Evolutionary conservation across 1,140 invertebrate species (phyloP).

Genomic region (Conus ventricosus): DNA sequence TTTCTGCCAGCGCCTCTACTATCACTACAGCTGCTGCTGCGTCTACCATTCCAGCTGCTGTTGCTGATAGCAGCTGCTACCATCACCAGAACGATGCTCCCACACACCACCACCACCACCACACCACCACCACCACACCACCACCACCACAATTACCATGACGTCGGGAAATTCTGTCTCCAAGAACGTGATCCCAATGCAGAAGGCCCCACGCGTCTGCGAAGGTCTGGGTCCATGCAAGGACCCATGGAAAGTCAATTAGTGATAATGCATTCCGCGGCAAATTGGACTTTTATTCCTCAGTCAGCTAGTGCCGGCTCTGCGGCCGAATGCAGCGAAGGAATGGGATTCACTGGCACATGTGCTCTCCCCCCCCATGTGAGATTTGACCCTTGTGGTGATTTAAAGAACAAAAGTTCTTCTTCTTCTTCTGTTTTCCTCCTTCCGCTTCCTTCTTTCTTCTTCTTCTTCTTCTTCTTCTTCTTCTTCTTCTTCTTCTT

Average conservation of each 20-base stretch:
- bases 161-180: background rate
- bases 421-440: too few relatives aligned
- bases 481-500: background rate
- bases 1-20: too few relatives aligned
- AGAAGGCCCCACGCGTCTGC: background rate
- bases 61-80: background rate
- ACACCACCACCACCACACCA: background rate
- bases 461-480: background rate
- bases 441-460: background rate
- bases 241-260: background rate
- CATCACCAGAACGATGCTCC: background rate
- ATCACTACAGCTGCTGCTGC: background rate
- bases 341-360: background rate
- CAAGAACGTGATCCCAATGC: background rate
- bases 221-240: background rate
- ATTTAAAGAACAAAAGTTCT: too few relatives aligned
- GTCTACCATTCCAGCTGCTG: background rate
- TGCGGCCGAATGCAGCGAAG: background rate
- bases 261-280: conserved; percentile 1
- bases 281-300: conserved; percentile 7
- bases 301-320: background rate
- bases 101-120: background rate
- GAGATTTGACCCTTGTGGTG: too few relatives aligned
- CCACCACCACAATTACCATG: background rate
- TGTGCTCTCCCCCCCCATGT: background rate